Base-by-base conservation (phyloP, 2,888 invertebrate genomes). In the Linnaemya vulpina region DNA sequence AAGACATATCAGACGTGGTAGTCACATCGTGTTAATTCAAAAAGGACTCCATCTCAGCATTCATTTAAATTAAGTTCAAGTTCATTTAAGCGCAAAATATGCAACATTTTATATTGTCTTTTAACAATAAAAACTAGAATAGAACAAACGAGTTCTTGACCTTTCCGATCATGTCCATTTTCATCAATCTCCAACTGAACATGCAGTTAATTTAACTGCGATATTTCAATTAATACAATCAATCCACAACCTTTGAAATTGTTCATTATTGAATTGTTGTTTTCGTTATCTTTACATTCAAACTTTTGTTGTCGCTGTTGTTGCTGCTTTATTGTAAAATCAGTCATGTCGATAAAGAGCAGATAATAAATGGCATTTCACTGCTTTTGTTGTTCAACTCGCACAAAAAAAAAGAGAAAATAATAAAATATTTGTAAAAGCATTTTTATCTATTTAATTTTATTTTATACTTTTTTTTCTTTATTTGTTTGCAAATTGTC, bases 311-410 rank as follows among this genome's bases (percentile, higher is more conserved):
- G n/a, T 11, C 1, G 15, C 35, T 30, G 30, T 30, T 30, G 2
- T 30, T 30, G 2, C 5, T 30, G 2, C 5, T 49, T 20, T 22
- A 38, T 38, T 62, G 15, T 20, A 30, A 62, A 62, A 62, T 38
- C 60, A 60, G 10, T 73, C 60, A 73, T 43, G 15, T 22, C 35
- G 1, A 43, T 58, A 30, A 9, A 43, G 25, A 30, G 1, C 4
- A 25, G 58, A 58, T 71, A 71, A 58, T 11, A 70, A 30, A 43
- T 20, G 46, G 11, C n/a, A 58, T 38, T 49, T 51, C n/a, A 10
- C 38, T 51, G 3, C 0, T 22, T 49, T 49, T 62, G 15, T 49
- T 62, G 5, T 38, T 51, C 9, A 13, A 46, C 8, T 25, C n/a
- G n/a, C n/a, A 30, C 30, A 30, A 30, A 30, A 30, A 30, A 30